Evolutionary conservation across 2,888 invertebrate species (phyloP), one percentile per base, ranked within the genome.

Genomic region (Amblyteles armatorius): DNA sequence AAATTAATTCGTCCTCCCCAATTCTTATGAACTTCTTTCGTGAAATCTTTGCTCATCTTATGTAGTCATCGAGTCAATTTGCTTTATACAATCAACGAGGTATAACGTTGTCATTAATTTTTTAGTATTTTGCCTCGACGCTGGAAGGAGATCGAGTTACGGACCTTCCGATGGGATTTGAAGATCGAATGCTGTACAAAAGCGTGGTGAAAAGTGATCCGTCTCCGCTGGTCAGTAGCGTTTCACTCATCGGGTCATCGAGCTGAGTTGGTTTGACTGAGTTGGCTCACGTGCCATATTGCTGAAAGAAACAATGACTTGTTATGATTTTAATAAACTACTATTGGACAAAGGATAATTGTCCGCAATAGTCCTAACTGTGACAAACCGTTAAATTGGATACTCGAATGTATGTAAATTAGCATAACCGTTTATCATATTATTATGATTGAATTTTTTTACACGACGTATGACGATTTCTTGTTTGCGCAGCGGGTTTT

Each of bases 41-140:
- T 9, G 0, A 40, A 40, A 40, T 40, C 9, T 40, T 40, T 40
- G 9, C 40, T 40, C 9, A 68, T 68, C 11, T 68, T 40, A 40
- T 40, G 9, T 9, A 40, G 40, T 40, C 40, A 40, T 40, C 40
- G 40, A 40, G 9, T 40, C 40, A 40, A 7, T 9, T 9, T 40
- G 9, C 5, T 40, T 9, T 40, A 40, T 9, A 40, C 9, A 40
- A 9, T 40, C 40, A 40, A 7, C 9, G 1, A 7, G 40, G 9
- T 50, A 68, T 29, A 50, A 33, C 0, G 33, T 26, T 11, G 2
- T 29, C 50, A n/a, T 26, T 71, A n/a, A 9, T 9, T 7, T 33
- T 50, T 71, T 11, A 71, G 69, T 29, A 52, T n/a, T n/a, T n/a
- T 71, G n/a, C 19, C 29, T 71, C 3, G 26, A 71, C 19, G 19